phyloP scores from a whole-genome alignment of 2,888 invertebrate species.

The Agonopterix alstromeriana region DNA sequence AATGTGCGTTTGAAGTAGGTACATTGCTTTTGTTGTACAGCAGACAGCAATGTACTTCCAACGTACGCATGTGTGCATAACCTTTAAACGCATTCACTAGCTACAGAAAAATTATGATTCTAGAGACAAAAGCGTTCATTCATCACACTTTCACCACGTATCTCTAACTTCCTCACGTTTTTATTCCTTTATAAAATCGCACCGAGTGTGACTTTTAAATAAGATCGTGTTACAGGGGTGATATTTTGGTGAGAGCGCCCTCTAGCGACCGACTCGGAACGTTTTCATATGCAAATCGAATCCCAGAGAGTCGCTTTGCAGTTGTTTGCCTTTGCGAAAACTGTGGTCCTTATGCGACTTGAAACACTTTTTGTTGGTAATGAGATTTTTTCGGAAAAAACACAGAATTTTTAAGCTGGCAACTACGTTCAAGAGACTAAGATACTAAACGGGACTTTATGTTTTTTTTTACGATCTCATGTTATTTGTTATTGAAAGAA shows the following conservation, averaged over 20 bases:
- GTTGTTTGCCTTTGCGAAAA: constrained; percentile 10
- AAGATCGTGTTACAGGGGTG: constrained; percentile 43
- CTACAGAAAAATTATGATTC: neutral
- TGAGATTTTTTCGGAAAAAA: constrained; percentile 1
- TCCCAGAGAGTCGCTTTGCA: constrained; percentile 19
- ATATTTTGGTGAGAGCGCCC: constrained; percentile 34
- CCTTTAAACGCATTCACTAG: too few relatives aligned
- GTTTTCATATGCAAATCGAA: constrained; percentile 56
- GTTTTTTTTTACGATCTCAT: too few relatives aligned
- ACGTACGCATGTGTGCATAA: too few relatives aligned
- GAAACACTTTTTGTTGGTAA: constrained; percentile 6
- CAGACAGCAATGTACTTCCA: too few relatives aligned
- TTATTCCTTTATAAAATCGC: constrained; percentile 43
- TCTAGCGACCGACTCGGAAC: constrained; percentile 29
- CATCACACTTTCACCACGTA: constrained; percentile 13
- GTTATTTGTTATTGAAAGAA: too few relatives aligned
- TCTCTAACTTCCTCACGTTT: constrained; percentile 24
- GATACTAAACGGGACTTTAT: too few relatives aligned
- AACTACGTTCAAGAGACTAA: too few relatives aligned
- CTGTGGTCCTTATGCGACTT: constrained; percentile 6
- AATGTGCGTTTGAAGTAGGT: too few relatives aligned
- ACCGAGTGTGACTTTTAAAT: constrained; percentile 56
- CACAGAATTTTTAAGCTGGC: neutral
- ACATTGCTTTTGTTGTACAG: too few relatives aligned
- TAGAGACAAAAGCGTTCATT: neutral